These are phyloP conservation scores for Arctopsyche grandis DNA, from an alignment of 1,140 invertebrate genomes.

Conservation along the genomic window DNA sequence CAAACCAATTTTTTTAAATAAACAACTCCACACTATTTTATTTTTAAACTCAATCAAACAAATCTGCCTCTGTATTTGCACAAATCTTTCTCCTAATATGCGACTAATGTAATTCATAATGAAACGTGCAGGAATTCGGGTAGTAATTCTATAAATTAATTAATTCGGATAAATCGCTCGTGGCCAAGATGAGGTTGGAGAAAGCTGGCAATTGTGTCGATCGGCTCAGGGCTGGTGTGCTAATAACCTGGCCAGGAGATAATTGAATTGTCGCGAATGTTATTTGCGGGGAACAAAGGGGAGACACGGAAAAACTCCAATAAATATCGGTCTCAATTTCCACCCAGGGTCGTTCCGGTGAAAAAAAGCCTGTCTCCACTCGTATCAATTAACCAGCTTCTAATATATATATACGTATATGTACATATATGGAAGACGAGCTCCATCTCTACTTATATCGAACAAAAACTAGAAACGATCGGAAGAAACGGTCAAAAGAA, in stretches of 20 bases:
- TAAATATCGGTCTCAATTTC: conserved; percentile 53
- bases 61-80: too few relatives aligned
- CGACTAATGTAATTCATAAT: too few relatives aligned
- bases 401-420: too few relatives aligned
- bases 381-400: conserved; percentile 4
- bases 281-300: conserved; percentile 49
- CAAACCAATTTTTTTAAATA: too few relatives aligned
- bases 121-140: too few relatives aligned
- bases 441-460: neutral
- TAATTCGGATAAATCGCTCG: neutral
- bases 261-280: conserved; percentile 54
- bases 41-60: too few relatives aligned
- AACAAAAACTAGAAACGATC: neutral
- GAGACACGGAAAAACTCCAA: conserved; percentile 46
- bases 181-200: too few relatives aligned
- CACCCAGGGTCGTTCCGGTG: conserved; percentile 24
- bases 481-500: neutral
- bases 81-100: too few relatives aligned
- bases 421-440: neutral
- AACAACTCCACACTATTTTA: too few relatives aligned
- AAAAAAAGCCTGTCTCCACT: conserved; percentile 10
- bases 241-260: conserved; percentile 48
- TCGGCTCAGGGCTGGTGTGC: neutral
- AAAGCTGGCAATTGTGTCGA: neutral
- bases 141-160: conserved; percentile 27